Conservation (phyloP, 1,140 invertebrate species). For the Pseudomyrmex pallidus region DNA sequence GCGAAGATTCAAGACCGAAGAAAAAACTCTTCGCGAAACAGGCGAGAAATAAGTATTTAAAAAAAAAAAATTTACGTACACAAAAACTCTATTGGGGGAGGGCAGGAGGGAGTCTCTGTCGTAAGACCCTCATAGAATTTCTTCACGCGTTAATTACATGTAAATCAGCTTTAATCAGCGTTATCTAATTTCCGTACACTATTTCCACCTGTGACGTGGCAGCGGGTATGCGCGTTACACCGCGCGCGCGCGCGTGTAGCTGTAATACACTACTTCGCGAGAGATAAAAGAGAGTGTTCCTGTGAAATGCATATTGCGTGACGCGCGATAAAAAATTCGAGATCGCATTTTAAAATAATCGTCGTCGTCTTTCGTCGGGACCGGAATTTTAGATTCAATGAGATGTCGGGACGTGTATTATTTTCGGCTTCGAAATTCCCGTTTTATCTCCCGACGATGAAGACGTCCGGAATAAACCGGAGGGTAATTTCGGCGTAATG, state of each 20-base stretch:
- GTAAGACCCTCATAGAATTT: neutral
- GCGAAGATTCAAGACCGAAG: neutral
- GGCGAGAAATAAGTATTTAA: too few species aligned
- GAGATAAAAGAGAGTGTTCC: neutral
- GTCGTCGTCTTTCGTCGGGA: slow-evolving; percentile 9
- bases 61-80: neutral
- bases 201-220: neutral
- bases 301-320: slow-evolving; percentile 12
- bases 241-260: too few species aligned
- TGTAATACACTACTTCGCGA: neutral
- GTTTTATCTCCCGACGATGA: slow-evolving; percentile 23
- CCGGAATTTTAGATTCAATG: neutral
- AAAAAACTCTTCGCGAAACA: neutral
- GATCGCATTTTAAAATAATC: slow-evolving; percentile 12
- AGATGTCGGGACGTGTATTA: slow-evolving; percentile 24
- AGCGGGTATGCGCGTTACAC: neutral
- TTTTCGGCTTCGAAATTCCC: slow-evolving; percentile 14
- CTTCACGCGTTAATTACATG: neutral
- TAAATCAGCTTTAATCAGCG: slow-evolving; percentile 7
- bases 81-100: neutral
- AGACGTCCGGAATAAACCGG: slow-evolving; percentile 14
- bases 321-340: slow-evolving; percentile 14
- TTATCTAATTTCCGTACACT: slow-evolving; percentile 46
- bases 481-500: slow-evolving; percentile 20
- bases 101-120: too few species aligned